Percentiles rank a stretch among this genome's conserved stretches.
Conservation (phyloP, 2,888 invertebrate genomes). For the Apodemia zela region DNA sequence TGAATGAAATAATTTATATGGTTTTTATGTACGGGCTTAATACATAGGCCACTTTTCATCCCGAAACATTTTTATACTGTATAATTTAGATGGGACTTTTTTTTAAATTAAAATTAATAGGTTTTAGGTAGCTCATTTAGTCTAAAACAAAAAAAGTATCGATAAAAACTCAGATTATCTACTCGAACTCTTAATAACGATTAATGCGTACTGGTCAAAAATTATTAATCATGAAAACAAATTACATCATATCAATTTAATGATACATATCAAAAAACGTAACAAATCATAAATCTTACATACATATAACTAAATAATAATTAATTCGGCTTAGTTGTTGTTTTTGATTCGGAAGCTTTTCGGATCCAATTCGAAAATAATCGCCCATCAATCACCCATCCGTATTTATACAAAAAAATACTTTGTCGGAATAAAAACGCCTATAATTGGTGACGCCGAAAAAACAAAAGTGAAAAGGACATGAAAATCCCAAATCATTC, state of each 20-base stretch:
- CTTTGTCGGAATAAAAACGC: conserved; percentile 62
- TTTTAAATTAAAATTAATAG: no score
- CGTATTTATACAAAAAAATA: conserved; percentile 50
- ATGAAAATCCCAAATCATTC: conserved; percentile 71
- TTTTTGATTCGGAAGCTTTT: conserved; percentile 66
- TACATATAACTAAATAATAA: conserved; percentile 11
- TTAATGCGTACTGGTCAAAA: neutral
- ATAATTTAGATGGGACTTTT: no score
- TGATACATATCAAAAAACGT: neutral
- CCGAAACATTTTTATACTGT: no score
- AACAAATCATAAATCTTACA: neutral
- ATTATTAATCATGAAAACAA: neutral
- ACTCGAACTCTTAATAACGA: no score
- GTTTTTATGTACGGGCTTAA: no score
- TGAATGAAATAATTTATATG: no score
- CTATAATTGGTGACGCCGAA: conserved; percentile 62
- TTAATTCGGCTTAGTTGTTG: conserved; percentile 33
- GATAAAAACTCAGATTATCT: no score
- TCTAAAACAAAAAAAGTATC: no score
- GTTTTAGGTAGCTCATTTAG: no score
- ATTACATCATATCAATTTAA: neutral
- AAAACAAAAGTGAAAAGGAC: conserved; percentile 77
- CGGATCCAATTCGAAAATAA: conserved; percentile 68
- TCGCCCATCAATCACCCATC: conserved; percentile 71
- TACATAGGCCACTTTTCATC: no score